phyloP scores from a whole-genome alignment of 1,140 invertebrate genomes.

The Drosophila ironensis region DNA sequence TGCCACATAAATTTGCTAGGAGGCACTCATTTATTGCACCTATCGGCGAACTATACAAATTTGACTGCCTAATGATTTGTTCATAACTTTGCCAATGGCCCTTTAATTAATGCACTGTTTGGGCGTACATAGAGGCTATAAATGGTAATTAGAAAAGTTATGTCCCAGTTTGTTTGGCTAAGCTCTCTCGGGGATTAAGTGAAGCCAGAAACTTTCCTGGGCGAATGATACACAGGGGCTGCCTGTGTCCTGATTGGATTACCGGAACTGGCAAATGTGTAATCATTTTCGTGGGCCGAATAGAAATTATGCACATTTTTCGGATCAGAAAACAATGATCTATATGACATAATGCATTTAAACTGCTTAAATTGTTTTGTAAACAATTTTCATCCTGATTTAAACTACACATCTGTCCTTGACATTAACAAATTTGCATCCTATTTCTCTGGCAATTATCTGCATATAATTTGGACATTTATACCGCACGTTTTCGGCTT shows the following conservation, averaged over 20 bases:
- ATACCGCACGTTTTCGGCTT: not conserved
- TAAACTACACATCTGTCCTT: no score
- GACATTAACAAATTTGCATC: no score
- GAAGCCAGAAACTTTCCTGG: conserved; percentile 19
- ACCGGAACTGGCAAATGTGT: conserved; percentile 1
- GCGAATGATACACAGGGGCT: conserved; percentile 32
- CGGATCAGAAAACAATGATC: no score
- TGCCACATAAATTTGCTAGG: conserved; percentile 52
- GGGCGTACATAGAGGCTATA: not conserved
- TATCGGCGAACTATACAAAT: conserved; percentile 44
- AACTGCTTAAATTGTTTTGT: no score
- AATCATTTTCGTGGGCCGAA: no score
- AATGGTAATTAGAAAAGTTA: conserved; percentile 43
- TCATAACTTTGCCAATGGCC: conserved; percentile 57
- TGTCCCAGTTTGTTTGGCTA: conserved; percentile 2
- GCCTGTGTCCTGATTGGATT: conserved; percentile 3
- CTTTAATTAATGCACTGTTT: conserved; percentile 53
- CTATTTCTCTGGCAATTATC: no score
- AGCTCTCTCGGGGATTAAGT: conserved; percentile 32
- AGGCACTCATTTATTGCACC: conserved; percentile 60
- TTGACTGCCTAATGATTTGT: conserved; percentile 69
- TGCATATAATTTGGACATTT: no score
- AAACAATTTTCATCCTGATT: no score
- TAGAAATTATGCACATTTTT: no score
- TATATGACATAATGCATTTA: no score